Conservation (phyloP, 2,797 vertebrate species). For the Ptychobarbus kaznakovi region DNA sequence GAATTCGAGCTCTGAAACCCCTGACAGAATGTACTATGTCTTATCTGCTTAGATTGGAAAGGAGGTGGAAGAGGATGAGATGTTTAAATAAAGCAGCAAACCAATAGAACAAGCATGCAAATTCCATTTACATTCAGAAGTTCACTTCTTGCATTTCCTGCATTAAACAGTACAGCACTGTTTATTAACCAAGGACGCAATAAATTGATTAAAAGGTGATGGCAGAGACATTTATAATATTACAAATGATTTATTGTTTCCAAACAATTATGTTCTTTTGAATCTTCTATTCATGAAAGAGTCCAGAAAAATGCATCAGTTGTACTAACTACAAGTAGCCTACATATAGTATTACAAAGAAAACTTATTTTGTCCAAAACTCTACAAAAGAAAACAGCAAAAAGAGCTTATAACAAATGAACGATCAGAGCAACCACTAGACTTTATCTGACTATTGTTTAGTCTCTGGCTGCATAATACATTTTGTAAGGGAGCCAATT, state of each 20-base stretch:
- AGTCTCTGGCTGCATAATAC: background rate
- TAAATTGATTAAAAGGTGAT: background rate
- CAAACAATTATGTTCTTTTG: background rate
- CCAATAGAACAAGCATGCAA: background rate
- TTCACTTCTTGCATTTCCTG: background rate
- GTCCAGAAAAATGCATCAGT: background rate
- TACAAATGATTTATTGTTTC: background rate
- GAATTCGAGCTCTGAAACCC: background rate
- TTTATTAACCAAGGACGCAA: background rate
- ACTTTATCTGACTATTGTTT: background rate
- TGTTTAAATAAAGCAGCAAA: background rate
- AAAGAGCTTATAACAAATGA: background rate
- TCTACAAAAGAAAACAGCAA: conserved; percentile 5
- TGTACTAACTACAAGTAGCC: background rate
- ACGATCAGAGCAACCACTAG: background rate
- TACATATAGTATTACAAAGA: background rate
- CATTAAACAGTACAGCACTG: background rate
- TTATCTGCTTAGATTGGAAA: background rate
- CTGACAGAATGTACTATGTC: background rate
- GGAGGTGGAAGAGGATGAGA: too few relatives aligned
- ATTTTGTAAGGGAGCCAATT: conserved; percentile 12
- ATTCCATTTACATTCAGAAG: background rate
- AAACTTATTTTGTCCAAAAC: background rate
- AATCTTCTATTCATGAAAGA: background rate
- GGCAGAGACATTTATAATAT: background rate